Evolutionary conservation across 1,140 invertebrate species (phyloP), one percentile per base, ranked within the genome.

Genomic region (Platyura marginata): DNA sequence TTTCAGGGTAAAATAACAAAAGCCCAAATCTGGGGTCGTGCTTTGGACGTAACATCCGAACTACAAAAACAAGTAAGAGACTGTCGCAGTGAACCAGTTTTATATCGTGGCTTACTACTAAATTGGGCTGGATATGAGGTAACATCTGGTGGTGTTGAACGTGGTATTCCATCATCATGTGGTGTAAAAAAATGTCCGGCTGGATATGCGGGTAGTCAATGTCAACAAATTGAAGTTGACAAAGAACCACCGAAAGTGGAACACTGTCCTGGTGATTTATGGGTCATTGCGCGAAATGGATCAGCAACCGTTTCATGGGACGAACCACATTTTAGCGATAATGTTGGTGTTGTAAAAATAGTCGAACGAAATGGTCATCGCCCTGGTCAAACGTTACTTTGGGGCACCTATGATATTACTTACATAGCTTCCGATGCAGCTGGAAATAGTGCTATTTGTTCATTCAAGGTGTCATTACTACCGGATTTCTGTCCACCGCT

Each of bases 1-100:
- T 98, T 98, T 76, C 84, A 91, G 67, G 94, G 94, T 15, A 83
- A 88, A 52, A 58, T 98, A 13, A 94, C 88, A 20, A 90, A 94
- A 63, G 81, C 95, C 19, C 90, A 96, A 68, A 73, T 96, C 40
- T 97, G 93, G 90, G 81, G 79, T 48, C 70, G 89, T 34, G 81
- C 84, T 29, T 64, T 97, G 2, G 88, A 94, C 57, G 79, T 93
- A 11, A 86, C 83, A 2, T 80, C 80, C 47, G 93, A 97, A 67
- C 84, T 96, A 46, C 90, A 95, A 48, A 85, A 90, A 61, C 86
- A 90, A 71, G 82, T 87, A 19, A 71, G 84, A 19, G 83, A 87
- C 52, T 96, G 92, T 55, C 75, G 90, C 53, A 88, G 84, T 8
- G 86, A 91, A 48, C 87, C 89, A 0, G 86, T 93, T 1, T 67